A percentile compares a stretch with the other conserved stretches of the same genome.
Evolutionary conservation across 2,888 invertebrate genomes (phyloP).

Genomic region (Tyria jacobaeae): DNA sequence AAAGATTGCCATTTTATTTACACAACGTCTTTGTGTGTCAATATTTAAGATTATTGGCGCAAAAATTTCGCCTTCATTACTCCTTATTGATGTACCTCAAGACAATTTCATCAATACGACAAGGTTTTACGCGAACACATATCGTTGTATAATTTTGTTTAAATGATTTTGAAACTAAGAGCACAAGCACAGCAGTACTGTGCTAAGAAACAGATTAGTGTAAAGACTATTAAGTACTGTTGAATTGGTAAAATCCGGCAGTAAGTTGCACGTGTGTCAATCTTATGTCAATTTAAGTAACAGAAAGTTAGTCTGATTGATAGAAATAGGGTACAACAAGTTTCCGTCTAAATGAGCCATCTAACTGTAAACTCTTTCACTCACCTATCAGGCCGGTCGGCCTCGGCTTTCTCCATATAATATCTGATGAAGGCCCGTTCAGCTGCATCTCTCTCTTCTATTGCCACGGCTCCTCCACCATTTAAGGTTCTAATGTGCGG

Average conservation of each 20-base stretch:
- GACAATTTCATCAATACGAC: neutral
- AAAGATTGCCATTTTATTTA: neutral
- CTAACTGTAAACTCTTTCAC: too few species aligned
- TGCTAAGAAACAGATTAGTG: too few species aligned
- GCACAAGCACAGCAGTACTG: too few species aligned
- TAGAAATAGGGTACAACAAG: too few species aligned
- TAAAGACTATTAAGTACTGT: too few species aligned
- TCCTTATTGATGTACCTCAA: slow-evolving; percentile 62
- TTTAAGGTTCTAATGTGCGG: slow-evolving; percentile 95
- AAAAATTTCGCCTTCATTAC: slow-evolving; percentile 62
- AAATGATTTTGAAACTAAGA: neutral
- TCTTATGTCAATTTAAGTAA: too few species aligned
- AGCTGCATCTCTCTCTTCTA: slow-evolving; percentile 95
- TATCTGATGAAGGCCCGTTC: slow-evolving; percentile 97
- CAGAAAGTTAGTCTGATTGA: too few species aligned
- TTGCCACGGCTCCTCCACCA: slow-evolving; percentile 94
- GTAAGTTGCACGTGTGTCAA: too few species aligned
- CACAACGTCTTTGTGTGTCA: slow-evolving; percentile 5
- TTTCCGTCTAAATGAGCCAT: too few species aligned
- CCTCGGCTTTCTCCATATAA: slow-evolving; percentile 95
- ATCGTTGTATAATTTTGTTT: neutral
- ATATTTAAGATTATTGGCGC: slow-evolving; percentile 51
- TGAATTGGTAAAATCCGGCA: too few species aligned
- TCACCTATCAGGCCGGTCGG: slow-evolving; percentile 92
- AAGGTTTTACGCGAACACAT: neutral